phyloP scores from a whole-genome alignment of 2,113 vertebrate genomes.

The Semnornis frantzii region DNA sequence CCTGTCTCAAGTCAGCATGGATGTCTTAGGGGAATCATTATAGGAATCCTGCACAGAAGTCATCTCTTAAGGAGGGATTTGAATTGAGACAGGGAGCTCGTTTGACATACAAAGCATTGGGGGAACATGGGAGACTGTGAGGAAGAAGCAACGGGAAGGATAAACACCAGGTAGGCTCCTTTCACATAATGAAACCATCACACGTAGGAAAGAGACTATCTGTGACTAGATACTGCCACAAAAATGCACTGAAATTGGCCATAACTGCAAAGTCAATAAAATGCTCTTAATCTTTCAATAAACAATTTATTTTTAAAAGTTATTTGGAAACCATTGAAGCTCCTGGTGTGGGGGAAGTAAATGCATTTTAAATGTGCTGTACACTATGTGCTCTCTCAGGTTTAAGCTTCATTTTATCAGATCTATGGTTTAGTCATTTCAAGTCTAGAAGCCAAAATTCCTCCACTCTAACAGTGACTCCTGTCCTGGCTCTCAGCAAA shows the following conservation, averaged over 20 bases:
- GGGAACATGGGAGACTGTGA: background rate
- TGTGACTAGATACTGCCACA: constrained; percentile 49
- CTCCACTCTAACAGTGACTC: background rate
- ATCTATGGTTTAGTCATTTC: constrained; percentile 43
- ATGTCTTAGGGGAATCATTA: constrained; percentile 57
- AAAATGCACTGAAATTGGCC: constrained; percentile 56
- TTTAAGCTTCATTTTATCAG: constrained; percentile 51
- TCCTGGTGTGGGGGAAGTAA: constrained; percentile 46
- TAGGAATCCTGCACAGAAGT: constrained; percentile 49
- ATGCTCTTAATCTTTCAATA: constrained; percentile 67
- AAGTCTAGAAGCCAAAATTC: constrained; percentile 46
- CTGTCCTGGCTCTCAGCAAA: constrained; percentile 24
- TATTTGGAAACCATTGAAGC: constrained; percentile 44
- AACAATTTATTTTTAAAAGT: constrained; percentile 61
- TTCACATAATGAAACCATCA: constrained; percentile 53
- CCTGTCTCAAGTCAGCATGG: constrained; percentile 12
- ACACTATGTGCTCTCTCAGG: constrained; percentile 13
- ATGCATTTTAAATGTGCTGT: constrained; percentile 59
- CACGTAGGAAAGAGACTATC: constrained; percentile 52
- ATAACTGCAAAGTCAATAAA: constrained; percentile 68
- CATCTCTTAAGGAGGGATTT: constrained; percentile 46
- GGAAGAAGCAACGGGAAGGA: constrained; percentile 26
- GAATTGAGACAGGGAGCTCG: background rate
- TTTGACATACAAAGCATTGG: constrained; percentile 29
- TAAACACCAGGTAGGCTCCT: constrained; percentile 46